phyloP scores from a whole-genome alignment of 2,113 vertebrate species.

The Clarias magur region DNA sequence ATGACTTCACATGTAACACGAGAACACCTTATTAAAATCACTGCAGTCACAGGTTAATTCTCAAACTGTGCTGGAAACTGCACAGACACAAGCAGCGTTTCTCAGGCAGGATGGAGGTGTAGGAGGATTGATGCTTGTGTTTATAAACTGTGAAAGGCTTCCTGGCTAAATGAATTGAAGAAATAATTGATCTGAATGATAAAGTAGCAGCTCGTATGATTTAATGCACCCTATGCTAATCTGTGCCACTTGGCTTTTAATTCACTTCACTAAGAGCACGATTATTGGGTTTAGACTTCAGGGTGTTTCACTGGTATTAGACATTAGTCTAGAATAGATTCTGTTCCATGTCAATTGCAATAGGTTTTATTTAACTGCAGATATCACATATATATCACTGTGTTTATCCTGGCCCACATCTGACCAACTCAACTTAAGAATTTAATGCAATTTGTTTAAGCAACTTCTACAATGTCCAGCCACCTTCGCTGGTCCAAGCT shows the following conservation, averaged over 20 bases:
- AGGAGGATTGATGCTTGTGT: slow-evolving; percentile 21
- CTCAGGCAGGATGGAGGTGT: background rate
- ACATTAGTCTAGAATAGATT: background rate
- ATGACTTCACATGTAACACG: slow-evolving; percentile 46
- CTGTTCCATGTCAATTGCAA: slow-evolving; percentile 61
- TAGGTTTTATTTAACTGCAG: background rate
- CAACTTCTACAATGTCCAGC: slow-evolving; percentile 31
- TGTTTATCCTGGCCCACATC: background rate
- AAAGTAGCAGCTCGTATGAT: background rate
- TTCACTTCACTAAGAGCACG: background rate
- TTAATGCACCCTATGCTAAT: background rate
- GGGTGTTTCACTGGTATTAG: background rate
- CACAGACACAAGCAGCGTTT: background rate
- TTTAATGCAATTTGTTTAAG: slow-evolving; percentile 26
- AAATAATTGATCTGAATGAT: background rate
- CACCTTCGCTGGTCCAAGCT: slow-evolving; percentile 36
- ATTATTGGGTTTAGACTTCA: background rate
- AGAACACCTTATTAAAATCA: slow-evolving; percentile 51
- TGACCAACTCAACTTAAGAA: background rate
- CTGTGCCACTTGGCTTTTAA: background rate
- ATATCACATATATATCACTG: background rate
- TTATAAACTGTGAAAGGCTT: slow-evolving; percentile 4
- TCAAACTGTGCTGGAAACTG: background rate
- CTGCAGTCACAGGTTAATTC: slow-evolving; percentile 25
- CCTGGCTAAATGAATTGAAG: background rate